These are phyloP conservation scores for Pogonus chalceus DNA, from an alignment of 1,140 invertebrate genomes.

Conservation along the genomic window DNA sequence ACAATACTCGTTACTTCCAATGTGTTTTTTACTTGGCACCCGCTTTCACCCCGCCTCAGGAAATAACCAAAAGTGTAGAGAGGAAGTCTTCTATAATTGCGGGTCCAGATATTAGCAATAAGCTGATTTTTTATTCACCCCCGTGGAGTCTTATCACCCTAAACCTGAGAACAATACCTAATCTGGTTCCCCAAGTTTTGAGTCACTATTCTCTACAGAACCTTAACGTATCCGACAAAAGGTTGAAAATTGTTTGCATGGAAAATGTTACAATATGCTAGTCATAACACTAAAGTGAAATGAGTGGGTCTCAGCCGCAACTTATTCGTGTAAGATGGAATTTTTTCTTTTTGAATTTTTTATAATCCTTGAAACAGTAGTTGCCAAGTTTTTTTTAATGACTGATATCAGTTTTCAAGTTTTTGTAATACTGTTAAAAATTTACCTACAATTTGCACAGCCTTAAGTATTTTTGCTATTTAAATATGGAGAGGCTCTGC, in stretches of 20 bases:
- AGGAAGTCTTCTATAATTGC: constrained; percentile 28
- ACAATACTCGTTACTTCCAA: constrained; percentile 2
- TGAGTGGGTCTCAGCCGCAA: constrained; percentile 26
- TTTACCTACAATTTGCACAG: background rate
- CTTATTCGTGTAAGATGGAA: constrained; percentile 15
- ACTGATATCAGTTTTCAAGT: constrained; percentile 15
- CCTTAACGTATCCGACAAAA: constrained; percentile 3
- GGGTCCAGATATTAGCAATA: constrained; percentile 35
- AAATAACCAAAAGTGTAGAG: background rate
- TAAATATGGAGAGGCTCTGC: no score
- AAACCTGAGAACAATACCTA: constrained; percentile 31
- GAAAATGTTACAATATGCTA: constrained; percentile 26
- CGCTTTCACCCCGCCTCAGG: background rate
- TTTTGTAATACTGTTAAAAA: background rate
- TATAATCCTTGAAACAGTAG: constrained; percentile 32
- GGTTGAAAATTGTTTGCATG: constrained; percentile 17
- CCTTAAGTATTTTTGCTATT: background rate
- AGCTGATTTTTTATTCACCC: constrained; percentile 39
- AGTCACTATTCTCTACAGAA: background rate
- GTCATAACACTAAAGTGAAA: constrained; percentile 34
- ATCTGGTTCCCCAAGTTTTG: constrained; percentile 15
- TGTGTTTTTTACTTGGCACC: background rate
- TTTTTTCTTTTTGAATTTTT: constrained; percentile 26
- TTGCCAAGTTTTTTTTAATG: constrained; percentile 34
- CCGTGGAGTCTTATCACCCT: constrained; percentile 28